phyloP scores from a whole-genome alignment of 2,113 vertebrate species.

The Coptodon bakossiorum region DNA sequence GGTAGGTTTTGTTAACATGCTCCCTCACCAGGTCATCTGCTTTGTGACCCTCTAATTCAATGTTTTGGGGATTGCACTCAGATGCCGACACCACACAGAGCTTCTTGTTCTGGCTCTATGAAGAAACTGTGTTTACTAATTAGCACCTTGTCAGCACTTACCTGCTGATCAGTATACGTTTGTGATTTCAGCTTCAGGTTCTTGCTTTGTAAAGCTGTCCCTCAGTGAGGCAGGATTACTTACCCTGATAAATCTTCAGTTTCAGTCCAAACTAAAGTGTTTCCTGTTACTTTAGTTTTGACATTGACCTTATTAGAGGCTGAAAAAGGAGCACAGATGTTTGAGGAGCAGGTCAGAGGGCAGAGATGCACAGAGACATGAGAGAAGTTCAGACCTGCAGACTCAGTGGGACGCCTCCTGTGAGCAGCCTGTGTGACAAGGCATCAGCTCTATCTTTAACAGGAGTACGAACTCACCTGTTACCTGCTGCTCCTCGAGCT shows the following conservation, averaged over 20 bases:
- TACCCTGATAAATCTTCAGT: background rate
- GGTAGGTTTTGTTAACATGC: background rate
- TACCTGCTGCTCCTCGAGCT: background rate
- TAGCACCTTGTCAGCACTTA: background rate
- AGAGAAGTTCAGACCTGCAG: background rate
- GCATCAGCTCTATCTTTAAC: background rate
- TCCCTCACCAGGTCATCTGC: background rate
- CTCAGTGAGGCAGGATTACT: background rate
- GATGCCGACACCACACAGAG: background rate
- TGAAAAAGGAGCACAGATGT: background rate
- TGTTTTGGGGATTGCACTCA: background rate
- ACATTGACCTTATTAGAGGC: background rate
- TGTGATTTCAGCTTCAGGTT: background rate
- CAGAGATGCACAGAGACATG: background rate
- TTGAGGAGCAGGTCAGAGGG: background rate
- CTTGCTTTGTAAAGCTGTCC: background rate
- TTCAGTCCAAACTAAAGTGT: background rate
- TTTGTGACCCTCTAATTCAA: background rate
- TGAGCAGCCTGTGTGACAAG: background rate
- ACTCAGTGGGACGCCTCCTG: background rate
- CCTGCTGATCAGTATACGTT: background rate
- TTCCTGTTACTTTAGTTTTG: background rate
- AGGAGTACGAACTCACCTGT: background rate
- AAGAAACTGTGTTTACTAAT: background rate
- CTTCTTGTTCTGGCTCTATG: background rate